phyloP scores from a whole-genome alignment of 2,113 vertebrate species.

The Mormyrus iriodes region DNA sequence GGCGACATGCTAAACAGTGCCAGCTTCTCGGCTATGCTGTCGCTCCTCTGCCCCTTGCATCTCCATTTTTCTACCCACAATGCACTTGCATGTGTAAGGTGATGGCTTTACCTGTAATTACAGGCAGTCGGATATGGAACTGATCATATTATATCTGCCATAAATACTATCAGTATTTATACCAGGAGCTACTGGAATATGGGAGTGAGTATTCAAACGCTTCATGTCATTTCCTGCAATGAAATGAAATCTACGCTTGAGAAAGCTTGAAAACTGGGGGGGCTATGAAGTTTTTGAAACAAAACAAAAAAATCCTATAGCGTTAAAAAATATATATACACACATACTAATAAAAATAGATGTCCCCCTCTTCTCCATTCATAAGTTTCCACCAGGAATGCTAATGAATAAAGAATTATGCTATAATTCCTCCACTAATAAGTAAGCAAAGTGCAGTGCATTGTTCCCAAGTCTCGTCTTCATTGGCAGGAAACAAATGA shows the following conservation, averaged over 20 bases:
- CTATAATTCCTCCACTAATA: background rate
- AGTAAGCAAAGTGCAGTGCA: background rate
- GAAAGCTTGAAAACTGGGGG: background rate
- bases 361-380: background rate
- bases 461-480: background rate
- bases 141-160: background rate
- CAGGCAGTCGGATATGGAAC: background rate
- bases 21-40: background rate
- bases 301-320: background rate
- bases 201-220: background rate
- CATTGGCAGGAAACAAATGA: background rate
- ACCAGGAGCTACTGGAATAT: background rate
- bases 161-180: background rate
- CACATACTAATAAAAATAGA: background rate
- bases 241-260: background rate
- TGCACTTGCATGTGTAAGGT: background rate
- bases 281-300: background rate
- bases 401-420: conserved; percentile 5
- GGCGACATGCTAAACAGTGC: background rate
- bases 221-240: background rate
- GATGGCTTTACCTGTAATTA: background rate
- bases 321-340: background rate
- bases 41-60: background rate
- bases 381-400: conserved; percentile 10
- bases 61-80: background rate